These are phyloP conservation scores for Vireo altiloquus DNA, from an alignment of 2,113 vertebrate species.

Conservation along the genomic window DNA sequence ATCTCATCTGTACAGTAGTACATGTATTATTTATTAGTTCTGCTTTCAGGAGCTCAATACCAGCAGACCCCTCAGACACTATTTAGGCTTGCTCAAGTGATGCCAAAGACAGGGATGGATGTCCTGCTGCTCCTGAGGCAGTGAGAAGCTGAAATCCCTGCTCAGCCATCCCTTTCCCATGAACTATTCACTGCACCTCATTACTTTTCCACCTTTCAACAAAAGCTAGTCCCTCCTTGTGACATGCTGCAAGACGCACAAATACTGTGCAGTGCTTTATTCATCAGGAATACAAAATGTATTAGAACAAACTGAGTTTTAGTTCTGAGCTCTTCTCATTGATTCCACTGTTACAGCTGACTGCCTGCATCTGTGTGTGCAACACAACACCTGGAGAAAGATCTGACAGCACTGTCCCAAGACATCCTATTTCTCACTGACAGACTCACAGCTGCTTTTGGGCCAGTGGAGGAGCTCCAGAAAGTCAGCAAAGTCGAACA, in stretches of 20 bases:
- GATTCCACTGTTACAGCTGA: background rate
- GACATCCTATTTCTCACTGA: background rate
- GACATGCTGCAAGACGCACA: background rate
- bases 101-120: background rate
- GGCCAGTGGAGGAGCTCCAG: background rate
- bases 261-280: background rate
- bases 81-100: background rate
- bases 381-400: background rate
- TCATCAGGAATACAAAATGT: background rate
- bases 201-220: background rate
- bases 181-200: background rate
- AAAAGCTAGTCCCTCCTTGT: background rate
- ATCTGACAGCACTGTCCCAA: fast-evolving
- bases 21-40: background rate
- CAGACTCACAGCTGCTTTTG: background rate
- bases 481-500: background rate
- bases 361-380: background rate
- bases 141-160: background rate
- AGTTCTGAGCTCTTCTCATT: background rate
- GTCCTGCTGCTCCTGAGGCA: background rate
- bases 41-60: background rate
- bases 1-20: background rate
- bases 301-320: background rate
- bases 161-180: background rate
- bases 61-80: background rate